A percentile compares a stretch with the other conserved stretches of the same genome.
Conservation (phyloP, 2,113 vertebrate species). For the Tringa solitaria region DNA sequence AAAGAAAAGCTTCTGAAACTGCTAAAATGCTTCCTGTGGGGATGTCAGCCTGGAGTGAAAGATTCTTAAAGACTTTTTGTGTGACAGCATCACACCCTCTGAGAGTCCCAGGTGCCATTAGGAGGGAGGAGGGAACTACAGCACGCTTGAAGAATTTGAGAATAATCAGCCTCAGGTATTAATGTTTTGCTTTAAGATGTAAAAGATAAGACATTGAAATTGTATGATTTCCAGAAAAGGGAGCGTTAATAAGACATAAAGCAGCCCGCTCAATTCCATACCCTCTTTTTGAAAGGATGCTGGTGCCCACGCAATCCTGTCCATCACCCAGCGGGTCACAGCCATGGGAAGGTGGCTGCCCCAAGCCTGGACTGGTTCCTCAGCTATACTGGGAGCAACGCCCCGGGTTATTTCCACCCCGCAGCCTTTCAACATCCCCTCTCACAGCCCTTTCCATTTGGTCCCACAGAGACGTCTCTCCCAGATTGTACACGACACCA, state of each 20-base stretch:
- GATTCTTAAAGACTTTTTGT: conserved; percentile 60
- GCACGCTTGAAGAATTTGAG: conserved; percentile 30
- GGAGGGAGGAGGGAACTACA: conserved; percentile 1
- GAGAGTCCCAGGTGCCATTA: conserved; percentile 55
- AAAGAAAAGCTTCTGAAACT: conserved; percentile 48
- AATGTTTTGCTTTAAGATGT: conserved; percentile 57
- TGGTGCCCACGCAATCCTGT: neutral
- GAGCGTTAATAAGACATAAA: neutral
- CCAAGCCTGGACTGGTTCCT: neutral
- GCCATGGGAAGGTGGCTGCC: fast-evolving
- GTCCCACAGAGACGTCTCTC: neutral
- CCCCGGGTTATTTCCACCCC: neutral
- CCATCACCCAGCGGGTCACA: fast-evolving
- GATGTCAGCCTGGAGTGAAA: conserved; percentile 45
- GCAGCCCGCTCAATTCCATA: neutral
- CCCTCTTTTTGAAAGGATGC: neutral
- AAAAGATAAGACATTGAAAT: conserved; percentile 1
- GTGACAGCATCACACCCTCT: conserved; percentile 63
- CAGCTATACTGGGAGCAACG: neutral
- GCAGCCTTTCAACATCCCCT: neutral
- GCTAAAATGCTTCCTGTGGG: conserved; percentile 47
- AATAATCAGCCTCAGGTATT: conserved; percentile 62
- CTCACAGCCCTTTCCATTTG: neutral
- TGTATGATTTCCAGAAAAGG: neutral
- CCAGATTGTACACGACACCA: neutral